phyloP scores from a whole-genome alignment of 2,797 vertebrate species.

The Bovichtus diacanthus region DNA sequence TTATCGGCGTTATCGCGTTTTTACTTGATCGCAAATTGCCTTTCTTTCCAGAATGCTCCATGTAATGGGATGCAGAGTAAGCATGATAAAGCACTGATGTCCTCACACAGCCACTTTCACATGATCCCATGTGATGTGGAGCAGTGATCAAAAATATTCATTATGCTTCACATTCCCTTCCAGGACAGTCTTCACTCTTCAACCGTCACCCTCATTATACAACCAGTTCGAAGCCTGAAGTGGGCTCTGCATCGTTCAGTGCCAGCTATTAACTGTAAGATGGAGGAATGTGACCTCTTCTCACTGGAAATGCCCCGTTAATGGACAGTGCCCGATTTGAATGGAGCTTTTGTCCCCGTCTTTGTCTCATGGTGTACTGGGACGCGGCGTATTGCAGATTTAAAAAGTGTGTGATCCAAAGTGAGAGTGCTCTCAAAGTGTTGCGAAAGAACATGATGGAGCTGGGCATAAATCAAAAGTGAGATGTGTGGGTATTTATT shows the following conservation, averaged over 20 bases:
- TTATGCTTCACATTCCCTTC: conserved; percentile 37
- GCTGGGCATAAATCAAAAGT: conserved; percentile 47
- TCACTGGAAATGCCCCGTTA: conserved; percentile 70
- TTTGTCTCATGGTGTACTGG: conserved; percentile 57
- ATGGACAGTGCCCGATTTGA: conserved; percentile 73
- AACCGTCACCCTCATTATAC: conserved; percentile 47
- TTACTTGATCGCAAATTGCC: conserved; percentile 43
- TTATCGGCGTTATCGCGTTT: conserved; percentile 30
- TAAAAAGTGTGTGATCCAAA: conserved; percentile 37
- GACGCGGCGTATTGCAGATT: conserved; percentile 43
- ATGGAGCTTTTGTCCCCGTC: conserved; percentile 75
- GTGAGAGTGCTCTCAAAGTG: conserved; percentile 20
- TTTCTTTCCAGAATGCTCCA: conserved; percentile 21
- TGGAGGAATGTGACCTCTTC: conserved; percentile 78
- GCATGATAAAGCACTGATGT: conserved; percentile 19
- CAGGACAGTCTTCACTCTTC: conserved; percentile 34
- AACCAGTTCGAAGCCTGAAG: conserved; percentile 36
- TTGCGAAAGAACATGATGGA: conserved; percentile 28
- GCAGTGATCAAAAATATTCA: conserved; percentile 48
- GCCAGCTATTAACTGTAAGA: conserved; percentile 61
- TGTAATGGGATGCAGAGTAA: conserved; percentile 41
- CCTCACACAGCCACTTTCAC: conserved; percentile 51
- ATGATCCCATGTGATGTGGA: conserved; percentile 60
- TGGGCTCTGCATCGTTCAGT: conserved; percentile 38
- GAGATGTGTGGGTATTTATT: conserved; percentile 49